These are phyloP conservation scores for Plestiodon gilberti DNA, from an alignment of 2,113 vertebrate genomes.

Conservation along the genomic window DNA sequence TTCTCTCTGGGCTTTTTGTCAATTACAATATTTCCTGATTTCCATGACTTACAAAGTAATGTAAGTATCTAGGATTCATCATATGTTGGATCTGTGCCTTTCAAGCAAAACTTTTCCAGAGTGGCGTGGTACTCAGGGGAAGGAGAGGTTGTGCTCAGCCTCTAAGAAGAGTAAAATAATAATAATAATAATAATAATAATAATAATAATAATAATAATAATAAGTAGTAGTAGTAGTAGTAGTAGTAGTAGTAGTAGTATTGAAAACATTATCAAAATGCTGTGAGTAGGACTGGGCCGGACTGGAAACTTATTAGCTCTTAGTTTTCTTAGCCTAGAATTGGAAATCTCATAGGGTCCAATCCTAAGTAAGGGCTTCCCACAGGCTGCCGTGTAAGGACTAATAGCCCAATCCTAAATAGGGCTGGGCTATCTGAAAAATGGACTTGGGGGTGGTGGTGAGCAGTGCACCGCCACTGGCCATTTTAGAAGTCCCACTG, in stretches of 20 bases:
- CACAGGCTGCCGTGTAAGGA: no score
- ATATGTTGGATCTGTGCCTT: constrained; percentile 6
- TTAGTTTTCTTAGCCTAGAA: no score
- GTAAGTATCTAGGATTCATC: constrained; percentile 12
- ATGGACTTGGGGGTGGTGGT: no score
- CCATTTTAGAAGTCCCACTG: no score
- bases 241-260: no score
- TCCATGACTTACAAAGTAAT: not conserved
- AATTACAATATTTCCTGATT: constrained; percentile 17
- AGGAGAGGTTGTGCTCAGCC: not conserved
- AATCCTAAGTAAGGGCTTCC: no score
- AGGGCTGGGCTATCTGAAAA: no score
- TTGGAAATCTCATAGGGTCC: no score
- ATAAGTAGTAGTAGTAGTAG: no score
- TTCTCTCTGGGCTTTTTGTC: not conserved
- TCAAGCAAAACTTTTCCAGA: not conserved
- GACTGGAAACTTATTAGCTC: not conserved
- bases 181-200: not conserved
- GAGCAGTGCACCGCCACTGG: no score
- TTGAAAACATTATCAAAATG: not conserved
- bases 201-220: not conserved
- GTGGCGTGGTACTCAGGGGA: not conserved
- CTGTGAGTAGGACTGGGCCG: not conserved
- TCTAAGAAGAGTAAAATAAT: not conserved
- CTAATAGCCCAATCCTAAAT: no score